Conservation (phyloP, 2,797 vertebrate species). For the Eupleurogrammus muticus region DNA sequence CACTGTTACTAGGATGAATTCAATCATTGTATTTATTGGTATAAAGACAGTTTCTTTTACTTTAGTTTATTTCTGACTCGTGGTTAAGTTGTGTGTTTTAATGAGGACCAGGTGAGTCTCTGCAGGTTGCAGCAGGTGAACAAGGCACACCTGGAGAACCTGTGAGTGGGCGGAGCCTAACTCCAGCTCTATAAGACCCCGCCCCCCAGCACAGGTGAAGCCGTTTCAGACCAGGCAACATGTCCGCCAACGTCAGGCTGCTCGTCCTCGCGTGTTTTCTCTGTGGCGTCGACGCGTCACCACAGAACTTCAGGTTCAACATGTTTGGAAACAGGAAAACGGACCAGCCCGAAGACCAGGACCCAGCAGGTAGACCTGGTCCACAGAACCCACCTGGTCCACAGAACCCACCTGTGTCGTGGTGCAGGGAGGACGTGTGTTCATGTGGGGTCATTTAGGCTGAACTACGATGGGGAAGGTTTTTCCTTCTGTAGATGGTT, state of each 20-base stretch:
- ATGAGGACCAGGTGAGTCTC: not conserved
- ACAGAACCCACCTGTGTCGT: no score
- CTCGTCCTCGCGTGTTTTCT: not conserved
- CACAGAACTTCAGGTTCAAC: not conserved
- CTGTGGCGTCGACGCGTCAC: not conserved
- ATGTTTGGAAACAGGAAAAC: not conserved
- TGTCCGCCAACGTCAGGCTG: not conserved
- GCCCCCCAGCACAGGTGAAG: not conserved
- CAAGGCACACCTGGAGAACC: conserved; percentile 39
- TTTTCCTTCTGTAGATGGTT: no score
- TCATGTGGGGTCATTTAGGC: no score
- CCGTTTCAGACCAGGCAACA: not conserved
- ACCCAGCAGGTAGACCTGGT: conserved; percentile 31
- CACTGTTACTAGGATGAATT: no score
- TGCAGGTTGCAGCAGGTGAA: conserved; percentile 25
- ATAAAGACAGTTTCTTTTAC: no score
- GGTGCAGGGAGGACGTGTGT: no score
- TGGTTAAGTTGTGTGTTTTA: not conserved
- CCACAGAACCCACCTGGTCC: no score
- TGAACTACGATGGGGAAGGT: no score
- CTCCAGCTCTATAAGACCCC: conserved; percentile 20
- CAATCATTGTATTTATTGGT: no score
- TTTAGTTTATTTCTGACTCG: no score
- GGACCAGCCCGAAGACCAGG: not conserved
- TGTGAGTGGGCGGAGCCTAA: conserved; percentile 36